A percentile compares a stretch with the other conserved stretches of the same genome.
phyloP scores from a whole-genome alignment of 2,113 vertebrate species.

The Notiomystis cincta region DNA sequence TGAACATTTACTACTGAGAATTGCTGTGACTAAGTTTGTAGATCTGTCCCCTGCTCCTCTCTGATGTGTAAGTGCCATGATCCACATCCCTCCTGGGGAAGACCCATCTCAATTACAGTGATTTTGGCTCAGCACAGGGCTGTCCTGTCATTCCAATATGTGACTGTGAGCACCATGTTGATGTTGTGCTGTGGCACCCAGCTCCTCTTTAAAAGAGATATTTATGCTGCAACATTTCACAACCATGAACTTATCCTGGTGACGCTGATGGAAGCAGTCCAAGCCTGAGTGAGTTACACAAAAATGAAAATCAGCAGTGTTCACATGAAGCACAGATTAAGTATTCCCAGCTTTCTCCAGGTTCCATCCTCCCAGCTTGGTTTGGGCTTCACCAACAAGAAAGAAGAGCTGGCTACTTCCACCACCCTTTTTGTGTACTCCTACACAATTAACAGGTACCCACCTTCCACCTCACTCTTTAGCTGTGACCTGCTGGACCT shows the following conservation, averaged over 20 bases:
- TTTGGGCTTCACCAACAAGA: background rate
- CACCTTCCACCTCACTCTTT: background rate
- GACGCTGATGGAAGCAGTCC: background rate
- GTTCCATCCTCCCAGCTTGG: background rate
- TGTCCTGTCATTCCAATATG: background rate
- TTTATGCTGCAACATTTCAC: background rate
- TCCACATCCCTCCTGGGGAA: background rate
- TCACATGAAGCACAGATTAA: background rate
- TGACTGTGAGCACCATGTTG: fast-evolving
- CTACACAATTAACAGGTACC: background rate
- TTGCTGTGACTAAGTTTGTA: background rate
- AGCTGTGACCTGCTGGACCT: background rate
- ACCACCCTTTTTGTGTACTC: background rate
- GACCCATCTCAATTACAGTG: background rate
- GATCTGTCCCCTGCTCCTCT: background rate
- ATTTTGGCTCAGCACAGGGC: background rate
- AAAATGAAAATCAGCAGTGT: background rate
- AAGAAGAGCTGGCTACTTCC: background rate
- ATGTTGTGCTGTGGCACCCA: background rate
- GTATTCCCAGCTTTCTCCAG: background rate
- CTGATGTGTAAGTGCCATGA: fast-evolving
- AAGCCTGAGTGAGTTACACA: background rate
- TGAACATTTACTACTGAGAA: background rate
- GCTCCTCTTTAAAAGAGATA: background rate
- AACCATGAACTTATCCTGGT: background rate